phyloP scores from a whole-genome alignment of 2,113 vertebrate species.

The Psilopsiagon aurifrons region DNA sequence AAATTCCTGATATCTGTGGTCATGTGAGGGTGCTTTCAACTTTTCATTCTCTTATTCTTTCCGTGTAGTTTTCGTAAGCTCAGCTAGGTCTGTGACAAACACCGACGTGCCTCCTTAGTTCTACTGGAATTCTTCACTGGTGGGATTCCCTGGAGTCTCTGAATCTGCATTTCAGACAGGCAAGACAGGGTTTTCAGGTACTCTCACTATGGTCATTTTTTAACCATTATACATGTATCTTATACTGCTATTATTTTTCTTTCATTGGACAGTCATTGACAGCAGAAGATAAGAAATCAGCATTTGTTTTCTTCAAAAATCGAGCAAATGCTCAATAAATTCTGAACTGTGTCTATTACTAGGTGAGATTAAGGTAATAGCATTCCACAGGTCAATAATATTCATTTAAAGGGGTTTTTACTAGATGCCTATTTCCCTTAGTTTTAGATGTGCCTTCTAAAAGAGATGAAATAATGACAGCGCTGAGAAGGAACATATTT shows the following conservation, averaged over 20 bases:
- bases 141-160: neutral
- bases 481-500: neutral
- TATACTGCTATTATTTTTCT: neutral
- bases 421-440: neutral
- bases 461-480: neutral
- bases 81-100: neutral
- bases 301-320: neutral
- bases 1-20: neutral
- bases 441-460: neutral
- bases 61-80: neutral
- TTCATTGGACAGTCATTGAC: neutral
- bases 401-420: neutral
- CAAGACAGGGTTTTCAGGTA: neutral
- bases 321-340: neutral
- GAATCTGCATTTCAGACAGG: neutral
- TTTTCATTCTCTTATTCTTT: neutral
- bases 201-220: neutral
- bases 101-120: neutral
- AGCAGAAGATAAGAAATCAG: neutral
- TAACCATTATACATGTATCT: rapidly evolving
- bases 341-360: neutral
- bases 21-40: neutral
- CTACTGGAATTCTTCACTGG: neutral
- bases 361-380: neutral
- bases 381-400: neutral